phyloP scores from a whole-genome alignment of 2,888 invertebrate genomes.

The Habroteleia sp. region DNA sequence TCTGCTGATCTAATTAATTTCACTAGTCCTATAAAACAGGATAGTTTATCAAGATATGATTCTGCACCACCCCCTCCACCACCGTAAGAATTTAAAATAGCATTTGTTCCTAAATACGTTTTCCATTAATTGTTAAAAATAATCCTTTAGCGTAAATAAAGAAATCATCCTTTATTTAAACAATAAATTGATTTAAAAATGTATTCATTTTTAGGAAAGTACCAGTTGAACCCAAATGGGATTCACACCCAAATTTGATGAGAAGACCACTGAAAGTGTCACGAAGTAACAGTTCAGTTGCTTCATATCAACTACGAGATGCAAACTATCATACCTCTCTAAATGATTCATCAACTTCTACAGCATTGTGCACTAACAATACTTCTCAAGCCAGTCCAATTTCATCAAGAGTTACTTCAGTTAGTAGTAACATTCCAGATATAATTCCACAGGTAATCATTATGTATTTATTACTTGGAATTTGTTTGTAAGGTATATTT shows the following conservation, averaged over 20 bases:
- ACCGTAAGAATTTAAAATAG: slow-evolving; percentile 71
- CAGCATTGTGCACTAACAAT: slow-evolving; percentile 78
- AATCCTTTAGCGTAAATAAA: no score
- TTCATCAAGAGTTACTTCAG: slow-evolving; percentile 75
- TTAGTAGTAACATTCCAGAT: slow-evolving; percentile 77
- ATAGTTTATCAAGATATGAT: slow-evolving; percentile 75
- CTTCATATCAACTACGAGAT: slow-evolving; percentile 76
- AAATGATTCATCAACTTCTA: slow-evolving; percentile 60
- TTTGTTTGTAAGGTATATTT: no score
- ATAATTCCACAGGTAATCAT: slow-evolving; percentile 73
- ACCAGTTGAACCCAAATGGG: slow-evolving; percentile 78
- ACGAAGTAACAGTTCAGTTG: slow-evolving; percentile 78
- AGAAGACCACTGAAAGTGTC: slow-evolving; percentile 75
- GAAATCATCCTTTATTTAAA: no score
- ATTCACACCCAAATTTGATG: slow-evolving; percentile 76
- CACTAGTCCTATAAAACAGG: slow-evolving; percentile 78
- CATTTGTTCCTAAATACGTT: no score
- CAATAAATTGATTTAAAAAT: no score
- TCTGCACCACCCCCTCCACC: slow-evolving; percentile 73
- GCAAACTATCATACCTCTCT: slow-evolving; percentile 76
- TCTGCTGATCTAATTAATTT: slow-evolving; percentile 78
- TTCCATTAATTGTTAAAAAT: no score
- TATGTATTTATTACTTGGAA: no score
- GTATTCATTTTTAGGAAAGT: slow-evolving; percentile 70
- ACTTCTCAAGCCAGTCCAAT: slow-evolving; percentile 79